Conservation (phyloP, 2,888 invertebrate genomes). For the Rhaphigaster nebulosa region DNA sequence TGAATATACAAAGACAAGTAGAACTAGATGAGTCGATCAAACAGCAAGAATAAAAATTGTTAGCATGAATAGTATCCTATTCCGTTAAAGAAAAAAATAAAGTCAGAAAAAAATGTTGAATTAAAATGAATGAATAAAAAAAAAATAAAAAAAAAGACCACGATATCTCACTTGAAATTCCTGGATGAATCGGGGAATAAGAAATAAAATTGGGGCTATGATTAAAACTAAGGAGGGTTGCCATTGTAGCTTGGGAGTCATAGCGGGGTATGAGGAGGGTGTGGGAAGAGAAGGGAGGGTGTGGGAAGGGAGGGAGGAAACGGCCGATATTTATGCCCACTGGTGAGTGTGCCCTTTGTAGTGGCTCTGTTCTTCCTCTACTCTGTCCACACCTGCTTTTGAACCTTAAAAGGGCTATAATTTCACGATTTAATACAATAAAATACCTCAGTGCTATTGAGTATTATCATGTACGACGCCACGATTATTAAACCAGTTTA, state of each 20-base stretch:
- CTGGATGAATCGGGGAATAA: not conserved
- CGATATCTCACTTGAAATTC: not conserved
- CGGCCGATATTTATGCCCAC: not conserved
- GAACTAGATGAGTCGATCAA: too few relatives aligned
- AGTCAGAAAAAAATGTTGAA: too few relatives aligned
- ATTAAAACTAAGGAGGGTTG: not conserved
- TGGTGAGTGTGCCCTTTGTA: conserved; percentile 23
- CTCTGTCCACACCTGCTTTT: not conserved
- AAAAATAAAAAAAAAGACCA: not conserved
- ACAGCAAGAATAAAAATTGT: too few relatives aligned
- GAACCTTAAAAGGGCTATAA: not conserved
- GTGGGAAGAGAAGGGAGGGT: not conserved
- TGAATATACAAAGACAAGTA: too few relatives aligned
- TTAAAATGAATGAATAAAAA: too few relatives aligned
- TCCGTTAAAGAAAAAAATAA: too few relatives aligned
- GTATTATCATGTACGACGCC: too few relatives aligned
- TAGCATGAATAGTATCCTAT: too few relatives aligned
- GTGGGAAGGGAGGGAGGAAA: not conserved
- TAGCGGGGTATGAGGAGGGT: not conserved
- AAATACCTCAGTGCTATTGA: not conserved
- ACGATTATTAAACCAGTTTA: too few relatives aligned
- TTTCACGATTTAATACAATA: not conserved
- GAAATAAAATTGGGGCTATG: conserved; percentile 7
- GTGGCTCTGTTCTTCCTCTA: not conserved
- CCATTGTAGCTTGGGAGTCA: not conserved